These are phyloP conservation scores for Nylanderia fulva DNA, from an alignment of 1,140 invertebrate species.

Conservation along the genomic window DNA sequence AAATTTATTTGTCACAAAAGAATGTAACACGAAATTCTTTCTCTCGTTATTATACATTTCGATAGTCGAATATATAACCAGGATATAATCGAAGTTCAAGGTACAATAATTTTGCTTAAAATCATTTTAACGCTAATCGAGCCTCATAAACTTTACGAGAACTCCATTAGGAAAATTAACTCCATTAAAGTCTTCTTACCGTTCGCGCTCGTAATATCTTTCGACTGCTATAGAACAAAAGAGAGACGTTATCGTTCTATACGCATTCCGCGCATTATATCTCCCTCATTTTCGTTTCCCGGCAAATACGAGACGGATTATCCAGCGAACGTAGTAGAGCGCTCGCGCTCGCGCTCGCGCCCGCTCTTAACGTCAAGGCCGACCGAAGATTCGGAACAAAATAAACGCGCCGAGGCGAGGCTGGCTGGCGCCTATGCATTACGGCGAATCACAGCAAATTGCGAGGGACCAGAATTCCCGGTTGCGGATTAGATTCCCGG, in stretches of 20 bases:
- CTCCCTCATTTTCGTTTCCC: constrained; percentile 19
- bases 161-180: constrained; percentile 52
- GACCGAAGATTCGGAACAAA: constrained; percentile 42
- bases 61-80: neutral
- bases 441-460: constrained; percentile 63
- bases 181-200: constrained; percentile 48
- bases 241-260: constrained; percentile 43
- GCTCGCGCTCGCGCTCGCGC: neutral
- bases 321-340: constrained; percentile 24
- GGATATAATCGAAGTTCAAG: constrained; percentile 24
- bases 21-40: neutral
- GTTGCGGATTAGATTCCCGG: constrained; percentile 59
- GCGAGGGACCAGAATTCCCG: constrained; percentile 53
- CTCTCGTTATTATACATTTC: neutral
- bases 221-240: constrained; percentile 40
- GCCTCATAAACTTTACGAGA: constrained; percentile 50
- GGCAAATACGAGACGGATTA: constrained; percentile 34
- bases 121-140: constrained; percentile 48
- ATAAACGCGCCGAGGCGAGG: constrained; percentile 34
- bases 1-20: neutral
- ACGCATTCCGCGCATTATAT: constrained; percentile 17
- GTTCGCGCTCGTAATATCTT: constrained; percentile 39
- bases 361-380: constrained; percentile 35
- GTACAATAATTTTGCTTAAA: constrained; percentile 47
- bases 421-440: constrained; percentile 37